Percentiles rank a stretch among this genome's conserved stretches.
These are phyloP conservation scores for Phocides pigmalion DNA, from an alignment of 1,140 invertebrate genomes.

Conservation along the genomic window DNA sequence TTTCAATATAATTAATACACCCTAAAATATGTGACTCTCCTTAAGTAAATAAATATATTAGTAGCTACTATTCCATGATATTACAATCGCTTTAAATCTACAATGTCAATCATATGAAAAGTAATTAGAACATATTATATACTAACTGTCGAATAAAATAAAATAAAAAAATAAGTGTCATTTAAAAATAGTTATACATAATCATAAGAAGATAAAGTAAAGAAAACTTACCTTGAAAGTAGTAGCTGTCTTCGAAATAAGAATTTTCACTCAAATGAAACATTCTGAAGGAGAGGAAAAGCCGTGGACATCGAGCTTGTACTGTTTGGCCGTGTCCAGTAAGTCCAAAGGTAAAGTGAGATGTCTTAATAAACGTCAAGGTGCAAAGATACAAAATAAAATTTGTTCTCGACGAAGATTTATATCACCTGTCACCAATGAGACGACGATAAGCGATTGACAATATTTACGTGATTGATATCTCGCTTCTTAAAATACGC, in stretches of 20 bases:
- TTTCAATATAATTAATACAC: neutral
- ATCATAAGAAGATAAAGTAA: conserved; percentile 44
- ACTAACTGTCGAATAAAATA: too few relatives aligned
- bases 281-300: conserved; percentile 59
- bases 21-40: neutral
- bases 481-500: too few relatives aligned
- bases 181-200: conserved; percentile 14
- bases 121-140: neutral
- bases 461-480: neutral
- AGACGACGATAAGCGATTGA: conserved; percentile 24
- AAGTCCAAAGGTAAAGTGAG: conserved; percentile 38
- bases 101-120: conserved; percentile 4
- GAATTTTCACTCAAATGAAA: conserved; percentile 59
- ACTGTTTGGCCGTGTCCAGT: conserved; percentile 59
- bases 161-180: neutral
- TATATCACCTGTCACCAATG: conserved; percentile 1
- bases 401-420: conserved; percentile 7
- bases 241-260: conserved; percentile 49
- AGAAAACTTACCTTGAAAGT: conserved; percentile 64
- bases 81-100: conserved; percentile 10
- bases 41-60: neutral
- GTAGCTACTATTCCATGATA: conserved; percentile 4
- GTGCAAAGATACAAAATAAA: conserved; percentile 46
- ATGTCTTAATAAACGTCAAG: conserved; percentile 40
- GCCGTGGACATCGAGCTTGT: conserved; percentile 60